A percentile compares a stretch with the other conserved stretches of the same genome.
Evolutionary conservation across 1,140 invertebrate genomes (phyloP).

Genomic region (Liolophura sinensis): DNA sequence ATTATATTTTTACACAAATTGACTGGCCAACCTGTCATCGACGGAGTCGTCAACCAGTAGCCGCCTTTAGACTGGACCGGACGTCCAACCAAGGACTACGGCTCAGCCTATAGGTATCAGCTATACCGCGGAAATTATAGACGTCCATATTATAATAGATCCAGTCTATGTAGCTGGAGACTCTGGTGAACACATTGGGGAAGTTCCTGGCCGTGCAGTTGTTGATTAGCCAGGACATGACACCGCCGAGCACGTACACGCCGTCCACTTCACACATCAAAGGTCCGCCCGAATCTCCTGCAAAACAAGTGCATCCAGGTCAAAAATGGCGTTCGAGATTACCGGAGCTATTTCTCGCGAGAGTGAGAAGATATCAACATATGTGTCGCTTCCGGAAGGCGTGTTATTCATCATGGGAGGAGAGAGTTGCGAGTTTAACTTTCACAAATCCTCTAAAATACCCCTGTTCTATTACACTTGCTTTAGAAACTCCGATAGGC

Average conservation of each 20-base stretch:
- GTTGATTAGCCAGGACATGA: conserved; percentile 88
- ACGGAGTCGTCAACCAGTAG: too few relatives aligned
- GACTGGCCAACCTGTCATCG: too few relatives aligned
- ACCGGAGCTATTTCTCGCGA: neutral
- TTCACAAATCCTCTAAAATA: too few relatives aligned
- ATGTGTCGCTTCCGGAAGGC: too few relatives aligned
- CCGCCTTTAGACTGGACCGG: too few relatives aligned
- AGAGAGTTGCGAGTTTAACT: too few relatives aligned
- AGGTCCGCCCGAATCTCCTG: conserved; percentile 88
- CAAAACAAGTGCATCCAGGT: conserved; percentile 4
- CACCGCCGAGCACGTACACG: conserved; percentile 70
- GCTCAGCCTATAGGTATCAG: neutral
- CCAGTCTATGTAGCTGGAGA: conserved; percentile 89
- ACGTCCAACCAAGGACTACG: too few relatives aligned
- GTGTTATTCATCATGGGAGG: too few relatives aligned
- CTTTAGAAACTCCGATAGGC: too few relatives aligned
- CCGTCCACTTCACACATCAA: conserved; percentile 67
- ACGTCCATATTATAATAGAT: conserved; percentile 58
- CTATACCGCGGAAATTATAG: conserved; percentile 29
- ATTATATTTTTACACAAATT: too few relatives aligned
- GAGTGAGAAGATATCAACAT: neutral
- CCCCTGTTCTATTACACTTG: too few relatives aligned
- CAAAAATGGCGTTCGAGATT: neutral
- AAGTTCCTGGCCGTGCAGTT: conserved; percentile 82
- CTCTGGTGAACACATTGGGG: conserved; percentile 79